Base-by-base conservation (phyloP, 2,797 vertebrate genomes). In the Tiaroga cobitis region DNA sequence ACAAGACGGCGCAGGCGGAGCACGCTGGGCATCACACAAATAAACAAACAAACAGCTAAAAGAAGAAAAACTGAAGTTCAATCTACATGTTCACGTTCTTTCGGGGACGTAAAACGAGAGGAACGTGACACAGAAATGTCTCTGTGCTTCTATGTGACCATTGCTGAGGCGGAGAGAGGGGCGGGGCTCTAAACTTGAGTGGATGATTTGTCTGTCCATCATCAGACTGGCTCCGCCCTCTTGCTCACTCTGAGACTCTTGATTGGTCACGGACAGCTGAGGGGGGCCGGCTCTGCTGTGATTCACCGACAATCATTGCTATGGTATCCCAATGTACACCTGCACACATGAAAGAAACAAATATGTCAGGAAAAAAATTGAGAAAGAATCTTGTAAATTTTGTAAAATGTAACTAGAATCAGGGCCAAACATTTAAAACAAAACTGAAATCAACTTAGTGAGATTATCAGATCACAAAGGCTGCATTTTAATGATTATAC, bases 1-100 rank as follows among this genome's bases (percentile, higher is more conserved):
- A 95, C 92, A 81, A 95, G 90, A 88, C 96, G 95, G 81, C 95
- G 94, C 80, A 95, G 89, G 88, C 94, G 93, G 34, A 93, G 93
- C 92, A 94, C 92, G 89, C 94, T 88, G 91, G 93, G 95, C 96
- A 97, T 96, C 90, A 93, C 13, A 85, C 54, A 39, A 49, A 32
- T 43, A 46, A 63, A 83, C 24, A 75, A 67, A 65, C 65, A 29
- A 81, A 46, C 26, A 46, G 37, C 56, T 49, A 65, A 82, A 37
- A 39, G 51, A 29, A 56, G 59, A 32, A 15, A 80, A 86, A 70
- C 16, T 24, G 11, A 34, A 72, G 69, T 63, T 41, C 32, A 78
- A 41, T 75, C 61, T 70, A 87, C 78, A 43, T 78, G 32, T 69
- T 56, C 49, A 39, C 51, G 67, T 29, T 63, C 61, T 63, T 29